Evolutionary conservation across 2,888 invertebrate genomes (phyloP), one percentile per base, ranked within the genome.

Genomic region (Ischnura elegans): DNA sequence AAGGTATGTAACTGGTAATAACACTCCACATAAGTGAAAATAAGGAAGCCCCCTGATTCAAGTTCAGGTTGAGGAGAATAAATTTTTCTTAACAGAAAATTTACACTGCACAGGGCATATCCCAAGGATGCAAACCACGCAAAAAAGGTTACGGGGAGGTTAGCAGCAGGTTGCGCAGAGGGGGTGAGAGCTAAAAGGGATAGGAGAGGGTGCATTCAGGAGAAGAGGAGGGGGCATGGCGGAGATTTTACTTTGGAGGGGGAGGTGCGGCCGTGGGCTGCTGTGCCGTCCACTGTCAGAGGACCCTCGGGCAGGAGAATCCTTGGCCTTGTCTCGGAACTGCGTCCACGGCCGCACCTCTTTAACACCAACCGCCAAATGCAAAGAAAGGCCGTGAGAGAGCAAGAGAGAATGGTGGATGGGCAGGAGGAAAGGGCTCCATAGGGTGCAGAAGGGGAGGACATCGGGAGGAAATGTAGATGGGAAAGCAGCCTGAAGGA

Each of bases 341-440:
- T 90, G 90, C 90, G 66, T 90, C 90, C 90, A 90, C 55, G 90
- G 90, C 90, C 90, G 90, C 90, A 90, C 90, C 90, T 90, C 90
- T 90, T 45, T 90, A 36, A 76, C 76, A 36, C 61, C 90, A 29
- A 90, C 42, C 90, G 90, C 90, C 90, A 90, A 90, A 90, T 90
- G 90, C 90, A 90, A 90, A 90, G 90, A 90, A 90, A 90, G 90
- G 90, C 90, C 42, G 61, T 90, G 90, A 61, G 21, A 61, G 66
- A 61, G 43, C 55, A 43, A 61, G 66, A 43, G 21, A 13, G n/a
- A 90, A 61, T n/a, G 90, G 43, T 25, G 66, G 42, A 43, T 46
- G n/a, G 21, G 25, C 19, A 42, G 66, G 16, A 19, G 6, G 13
- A n/a, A 43, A 61, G 90, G 43, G 43, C 25, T n/a, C 51, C n/a